Evolutionary conservation across 2,797 vertebrate species (phyloP).

Genomic region (Argentina silus): DNA sequence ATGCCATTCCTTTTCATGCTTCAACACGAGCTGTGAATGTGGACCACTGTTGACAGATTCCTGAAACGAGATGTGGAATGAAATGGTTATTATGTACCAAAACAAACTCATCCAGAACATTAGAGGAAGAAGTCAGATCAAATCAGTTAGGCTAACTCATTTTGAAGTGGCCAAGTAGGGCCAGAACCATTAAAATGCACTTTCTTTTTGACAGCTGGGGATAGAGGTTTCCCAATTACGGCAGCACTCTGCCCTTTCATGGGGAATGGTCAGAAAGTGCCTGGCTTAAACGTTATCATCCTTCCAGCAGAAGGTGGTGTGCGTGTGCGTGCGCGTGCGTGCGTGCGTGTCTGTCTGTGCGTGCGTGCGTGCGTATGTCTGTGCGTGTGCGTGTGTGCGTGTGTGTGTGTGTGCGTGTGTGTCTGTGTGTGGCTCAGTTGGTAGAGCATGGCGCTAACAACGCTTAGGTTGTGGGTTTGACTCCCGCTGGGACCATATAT

Average conservation of each 20-base stretch:
- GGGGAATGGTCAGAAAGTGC: background rate
- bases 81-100: background rate
- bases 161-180: background rate
- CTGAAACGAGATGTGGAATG: background rate
- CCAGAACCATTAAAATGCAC: background rate
- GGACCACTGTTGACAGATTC: background rate
- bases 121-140: background rate
- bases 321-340: conserved; percentile 1
- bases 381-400: background rate
- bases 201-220: background rate
- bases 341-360: background rate
- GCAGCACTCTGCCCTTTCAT: background rate
- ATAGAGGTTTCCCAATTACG: background rate
- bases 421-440: no score
- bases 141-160: background rate
- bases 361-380: conserved; percentile 1
- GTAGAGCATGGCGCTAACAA: no score
- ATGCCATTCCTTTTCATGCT: background rate
- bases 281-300: background rate
- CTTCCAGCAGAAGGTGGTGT: background rate
- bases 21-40: background rate
- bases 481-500: no score
- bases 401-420: conserved; percentile 2
- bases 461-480: no score
- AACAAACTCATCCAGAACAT: background rate